Evolutionary conservation across 2,888 invertebrate species (phyloP), one percentile per base, ranked within the genome.

Genomic region (Busseola fusca): DNA sequence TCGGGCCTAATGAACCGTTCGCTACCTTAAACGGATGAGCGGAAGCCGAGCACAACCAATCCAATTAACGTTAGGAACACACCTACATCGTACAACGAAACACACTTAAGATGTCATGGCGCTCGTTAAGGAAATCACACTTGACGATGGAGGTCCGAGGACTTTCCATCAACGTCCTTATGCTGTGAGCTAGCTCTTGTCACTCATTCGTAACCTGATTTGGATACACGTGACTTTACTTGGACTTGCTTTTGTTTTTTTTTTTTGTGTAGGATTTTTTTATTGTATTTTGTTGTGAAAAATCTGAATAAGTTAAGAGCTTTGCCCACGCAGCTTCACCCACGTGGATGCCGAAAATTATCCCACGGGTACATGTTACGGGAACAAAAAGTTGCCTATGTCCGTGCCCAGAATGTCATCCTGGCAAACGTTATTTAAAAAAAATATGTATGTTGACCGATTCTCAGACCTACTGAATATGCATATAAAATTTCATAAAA

Each of bases 1-100:
- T 92, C 90, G 87, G 78, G 87, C 84, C 90, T 93, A 94, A 94
- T 94, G 94, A 95, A 94, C 91, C 91, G 89, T 91, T 89, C 88
- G 88, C 88, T 91, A 89, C 91, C 92, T 92, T 94, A 95, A 94
- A 93, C 91, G 94, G 95, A 93, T 94, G 91, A 94, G 87, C 90
- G 90, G 91, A 93, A 94, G 93, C 92, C 93, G 89, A 89, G 91
- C 84, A 86, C 87, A 83, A 84, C 88, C 88, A 87, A 95, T 94
- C 94, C 95, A 94, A 95, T 95, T 95, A 94, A 87, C 87, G 88
- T 87, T 90, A 87, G 91, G 88, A 91, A 91, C 87, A 91, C 90
- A 92, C 90, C 90, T 93, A 93, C 92, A 93, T 87, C 87, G 89
- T 93, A 94, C 93, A 93, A 88, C 87, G 90, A 91, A 93, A 93